Conservation (phyloP, 2,113 vertebrate species). For the Macaca nemestrina region DNA sequence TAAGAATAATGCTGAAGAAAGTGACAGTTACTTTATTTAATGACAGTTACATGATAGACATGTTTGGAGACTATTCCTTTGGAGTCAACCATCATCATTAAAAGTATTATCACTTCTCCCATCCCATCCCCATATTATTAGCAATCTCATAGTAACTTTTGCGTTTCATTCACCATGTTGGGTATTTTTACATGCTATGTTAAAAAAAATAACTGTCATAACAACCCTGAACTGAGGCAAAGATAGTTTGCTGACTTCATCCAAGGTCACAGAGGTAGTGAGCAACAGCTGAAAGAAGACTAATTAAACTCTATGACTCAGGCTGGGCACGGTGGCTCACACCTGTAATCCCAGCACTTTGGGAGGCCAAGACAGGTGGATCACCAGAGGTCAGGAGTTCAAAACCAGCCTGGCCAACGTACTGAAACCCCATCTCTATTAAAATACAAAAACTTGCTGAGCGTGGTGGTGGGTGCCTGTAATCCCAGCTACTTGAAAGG, state of each 20-base stretch:
- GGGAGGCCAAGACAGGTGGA: too few relatives aligned
- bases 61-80: background rate
- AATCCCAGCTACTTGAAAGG: too few relatives aligned
- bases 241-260: background rate
- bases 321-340: too few relatives aligned
- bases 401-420: too few relatives aligned
- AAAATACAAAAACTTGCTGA: too few relatives aligned
- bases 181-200: background rate
- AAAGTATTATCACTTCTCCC: background rate
- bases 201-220: background rate
- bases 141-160: background rate
- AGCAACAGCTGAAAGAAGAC: background rate
- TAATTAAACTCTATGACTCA: slow-evolving; percentile 20
- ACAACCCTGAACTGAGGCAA: background rate
- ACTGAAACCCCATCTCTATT: too few relatives aligned
- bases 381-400: too few relatives aligned
- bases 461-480: too few relatives aligned
- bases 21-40: background rate
- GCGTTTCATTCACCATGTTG: background rate
- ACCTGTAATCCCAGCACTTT: too few relatives aligned
- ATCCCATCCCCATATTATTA: background rate
- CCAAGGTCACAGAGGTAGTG: background rate
- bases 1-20: background rate
- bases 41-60: background rate
- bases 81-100: background rate